Percentiles rank a stretch among this genome's conserved stretches.
These are phyloP conservation scores for Stomorhina lunata DNA, from an alignment of 2,888 invertebrate genomes.

Conservation along the genomic window DNA sequence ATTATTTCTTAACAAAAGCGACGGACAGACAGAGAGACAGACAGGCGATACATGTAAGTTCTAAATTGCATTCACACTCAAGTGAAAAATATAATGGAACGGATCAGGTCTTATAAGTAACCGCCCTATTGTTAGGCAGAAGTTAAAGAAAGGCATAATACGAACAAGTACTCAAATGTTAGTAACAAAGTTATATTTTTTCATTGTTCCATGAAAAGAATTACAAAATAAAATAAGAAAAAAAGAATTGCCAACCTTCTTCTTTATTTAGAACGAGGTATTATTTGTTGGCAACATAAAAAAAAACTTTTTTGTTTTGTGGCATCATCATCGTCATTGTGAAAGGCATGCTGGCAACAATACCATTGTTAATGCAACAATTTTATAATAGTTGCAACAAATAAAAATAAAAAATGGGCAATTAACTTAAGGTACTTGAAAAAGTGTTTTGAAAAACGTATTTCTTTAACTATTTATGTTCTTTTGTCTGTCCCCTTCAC, in stretches of 20 bases:
- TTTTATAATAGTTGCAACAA: neutral
- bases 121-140: slow-evolving; percentile 59
- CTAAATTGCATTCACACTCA: slow-evolving; percentile 1
- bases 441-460: no score
- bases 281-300: slow-evolving; percentile 9
- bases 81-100: slow-evolving; percentile 7
- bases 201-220: slow-evolving; percentile 27
- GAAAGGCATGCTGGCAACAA: no score
- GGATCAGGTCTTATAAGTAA: slow-evolving; percentile 40
- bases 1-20: slow-evolving; percentile 28
- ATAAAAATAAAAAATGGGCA: neutral
- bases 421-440: neutral
- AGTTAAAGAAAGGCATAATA: neutral
- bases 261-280: neutral
- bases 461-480: no score
- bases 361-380: neutral
- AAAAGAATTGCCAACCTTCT: slow-evolving; percentile 45
- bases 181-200: slow-evolving; percentile 27
- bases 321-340: no score
- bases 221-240: neutral
- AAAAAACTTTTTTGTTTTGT: neutral
- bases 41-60: neutral
- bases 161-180: neutral
- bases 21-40: neutral
- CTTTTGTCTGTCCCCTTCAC: no score